Conservation (phyloP, 2,888 invertebrate genomes). For the Pyrrhopygopsis socrates region DNA sequence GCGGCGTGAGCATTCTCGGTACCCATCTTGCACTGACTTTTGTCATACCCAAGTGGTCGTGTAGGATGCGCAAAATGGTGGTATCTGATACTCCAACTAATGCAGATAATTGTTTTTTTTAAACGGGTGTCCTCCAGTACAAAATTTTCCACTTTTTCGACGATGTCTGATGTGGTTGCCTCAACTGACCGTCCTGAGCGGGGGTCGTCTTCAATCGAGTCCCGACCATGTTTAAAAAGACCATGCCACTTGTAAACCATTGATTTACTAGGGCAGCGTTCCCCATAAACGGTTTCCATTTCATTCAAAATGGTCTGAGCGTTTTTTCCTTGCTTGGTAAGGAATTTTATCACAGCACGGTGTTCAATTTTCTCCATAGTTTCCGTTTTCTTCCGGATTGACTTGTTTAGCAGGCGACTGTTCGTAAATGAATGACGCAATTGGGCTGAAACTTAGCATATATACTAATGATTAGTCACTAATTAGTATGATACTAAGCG, state of each 20-base stretch:
- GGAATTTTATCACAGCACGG: too few relatives aligned
- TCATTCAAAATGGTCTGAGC: too few relatives aligned
- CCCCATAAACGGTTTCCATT: too few relatives aligned
- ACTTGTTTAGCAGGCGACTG: constrained; percentile 61
- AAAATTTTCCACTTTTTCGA: constrained; percentile 69
- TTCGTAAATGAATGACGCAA: constrained; percentile 53
- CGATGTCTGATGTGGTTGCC: constrained; percentile 56
- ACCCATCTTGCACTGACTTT: constrained; percentile 85
- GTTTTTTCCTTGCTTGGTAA: not conserved
- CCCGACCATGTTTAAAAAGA: constrained; percentile 40
- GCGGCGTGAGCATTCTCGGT: constrained; percentile 85
- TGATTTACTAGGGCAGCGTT: constrained; percentile 16
- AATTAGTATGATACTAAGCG: not conserved
- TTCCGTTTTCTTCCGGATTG: constrained; percentile 57
- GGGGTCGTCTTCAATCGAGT: constrained; percentile 49
- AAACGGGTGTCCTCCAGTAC: constrained; percentile 56
- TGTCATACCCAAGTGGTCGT: constrained; percentile 76
- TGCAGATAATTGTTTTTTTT: constrained; percentile 22
- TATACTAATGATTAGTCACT: constrained; percentile 5
- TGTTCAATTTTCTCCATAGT: constrained; percentile 45
- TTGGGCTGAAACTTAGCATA: not conserved
- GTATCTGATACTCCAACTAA: constrained; percentile 17
- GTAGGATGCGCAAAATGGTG: constrained; percentile 47
- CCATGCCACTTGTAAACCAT: constrained; percentile 51
- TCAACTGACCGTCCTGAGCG: constrained; percentile 40